Conservation (phyloP, 2,113 vertebrate genomes). For the Piprites chloris region DNA sequence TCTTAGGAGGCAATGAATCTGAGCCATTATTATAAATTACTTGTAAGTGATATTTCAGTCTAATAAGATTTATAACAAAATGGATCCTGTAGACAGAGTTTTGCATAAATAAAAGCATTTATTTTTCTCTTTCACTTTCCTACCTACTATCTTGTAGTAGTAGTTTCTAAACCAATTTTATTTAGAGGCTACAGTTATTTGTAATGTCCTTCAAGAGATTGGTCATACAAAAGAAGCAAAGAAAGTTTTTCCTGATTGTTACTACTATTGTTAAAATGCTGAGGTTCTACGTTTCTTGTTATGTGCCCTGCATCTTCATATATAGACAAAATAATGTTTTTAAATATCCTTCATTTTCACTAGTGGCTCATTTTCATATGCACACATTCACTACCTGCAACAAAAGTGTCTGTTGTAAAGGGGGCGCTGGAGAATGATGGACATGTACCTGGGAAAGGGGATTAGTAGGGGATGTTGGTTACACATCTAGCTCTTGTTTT, state of each 20-base stretch:
- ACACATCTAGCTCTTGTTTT: background rate
- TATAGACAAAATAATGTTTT: background rate
- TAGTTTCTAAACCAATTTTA: background rate
- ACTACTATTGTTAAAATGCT: background rate
- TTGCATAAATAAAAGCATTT: background rate
- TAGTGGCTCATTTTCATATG: background rate
- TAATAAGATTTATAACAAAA: background rate
- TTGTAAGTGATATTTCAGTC: background rate
- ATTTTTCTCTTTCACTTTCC: background rate
- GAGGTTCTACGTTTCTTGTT: background rate
- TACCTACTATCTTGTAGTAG: background rate
- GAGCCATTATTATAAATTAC: background rate
- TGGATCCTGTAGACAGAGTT: background rate
- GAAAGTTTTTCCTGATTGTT: background rate
- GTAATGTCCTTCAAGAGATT: background rate
- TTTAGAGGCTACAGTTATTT: background rate
- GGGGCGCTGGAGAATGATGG: background rate
- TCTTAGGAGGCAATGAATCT: background rate
- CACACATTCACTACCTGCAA: rapidly evolving
- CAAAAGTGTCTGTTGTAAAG: background rate
- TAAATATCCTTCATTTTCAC: background rate
- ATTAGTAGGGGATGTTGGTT: background rate
- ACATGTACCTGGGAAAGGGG: background rate
- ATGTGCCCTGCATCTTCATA: rapidly evolving
- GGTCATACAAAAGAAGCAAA: background rate